Base-by-base conservation (phyloP, 37 sponge, comb jelly and placozoan species). In the Ianthella basta region DNA sequence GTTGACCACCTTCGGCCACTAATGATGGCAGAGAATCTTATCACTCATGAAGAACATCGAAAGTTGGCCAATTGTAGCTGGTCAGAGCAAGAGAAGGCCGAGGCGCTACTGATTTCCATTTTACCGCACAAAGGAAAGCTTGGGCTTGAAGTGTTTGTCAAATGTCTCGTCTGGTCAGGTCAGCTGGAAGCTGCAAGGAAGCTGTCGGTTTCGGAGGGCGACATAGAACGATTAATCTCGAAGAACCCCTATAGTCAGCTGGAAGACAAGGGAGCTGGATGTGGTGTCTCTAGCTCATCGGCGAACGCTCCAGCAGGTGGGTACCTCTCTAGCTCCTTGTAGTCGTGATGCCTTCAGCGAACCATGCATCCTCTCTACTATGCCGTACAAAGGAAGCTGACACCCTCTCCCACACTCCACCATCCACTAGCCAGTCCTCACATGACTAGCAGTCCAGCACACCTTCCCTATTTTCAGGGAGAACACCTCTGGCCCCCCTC, bases 81-180 rank as follows among this genome's bases (percentile, higher is more conserved):
- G 19, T 34, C 70, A 6, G 4, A 69, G 34, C 35, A n/a, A 4
- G 34, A 69, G 4, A 69, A 30, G 34, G 70, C 70, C 10, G 29
- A 30, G 70, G 35, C 10, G 19, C 34, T 69, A 1, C 70, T 69
- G 18, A 69, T 69, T 32, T 34, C 29, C 34, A 69, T 69, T 32
- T 35, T 69, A 30, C 70, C 70, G 19, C 70, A 33, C 1, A 69
- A 69, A 69, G 70, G 70, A 69, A 35, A 69, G 32, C 29, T 69
- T 1, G 70, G 29, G 35, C 10, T 34, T 35, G 70, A 69, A 30
- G 35, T 32, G 29, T 69, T 69, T 30, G 34, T 35, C 6, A 69
- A 69, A 30, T 32, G 27, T 30, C 70, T 69, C 34, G 70, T 69
- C 34, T 69, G 70, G 70, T 69, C 70, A 16, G 70, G 70, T 34